phyloP scores from a whole-genome alignment of 2,113 vertebrate genomes.

The Ceratotherium simum region DNA sequence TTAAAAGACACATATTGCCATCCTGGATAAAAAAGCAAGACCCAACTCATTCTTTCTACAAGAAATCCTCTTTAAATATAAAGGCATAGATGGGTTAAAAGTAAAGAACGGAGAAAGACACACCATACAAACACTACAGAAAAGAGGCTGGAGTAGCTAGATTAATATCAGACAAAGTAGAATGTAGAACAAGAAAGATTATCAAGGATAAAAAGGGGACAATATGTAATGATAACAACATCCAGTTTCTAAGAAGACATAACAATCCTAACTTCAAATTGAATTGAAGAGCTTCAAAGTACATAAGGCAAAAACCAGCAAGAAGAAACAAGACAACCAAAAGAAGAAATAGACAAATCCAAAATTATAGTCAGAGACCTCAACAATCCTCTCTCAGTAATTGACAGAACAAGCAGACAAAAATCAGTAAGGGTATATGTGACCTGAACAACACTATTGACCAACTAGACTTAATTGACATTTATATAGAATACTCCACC shows the following conservation, averaged over 20 bases:
- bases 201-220: background rate
- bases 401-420: background rate
- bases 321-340: background rate
- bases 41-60: background rate
- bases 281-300: background rate
- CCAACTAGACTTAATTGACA: background rate
- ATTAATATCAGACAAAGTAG: background rate
- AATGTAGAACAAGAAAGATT: slow-evolving; percentile 6
- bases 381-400: background rate
- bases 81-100: background rate
- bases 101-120: background rate
- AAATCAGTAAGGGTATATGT: background rate
- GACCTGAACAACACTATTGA: background rate
- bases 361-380: background rate
- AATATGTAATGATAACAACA: background rate
- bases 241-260: background rate
- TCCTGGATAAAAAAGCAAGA: background rate
- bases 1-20: background rate
- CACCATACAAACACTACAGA: background rate
- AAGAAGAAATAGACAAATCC: background rate
- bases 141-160: background rate
- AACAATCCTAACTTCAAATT: background rate
- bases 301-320: background rate
- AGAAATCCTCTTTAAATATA: background rate
- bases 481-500: background rate